Evolutionary conservation across 1,140 invertebrate genomes (phyloP).

Genomic region (Ips nitidus): DNA sequence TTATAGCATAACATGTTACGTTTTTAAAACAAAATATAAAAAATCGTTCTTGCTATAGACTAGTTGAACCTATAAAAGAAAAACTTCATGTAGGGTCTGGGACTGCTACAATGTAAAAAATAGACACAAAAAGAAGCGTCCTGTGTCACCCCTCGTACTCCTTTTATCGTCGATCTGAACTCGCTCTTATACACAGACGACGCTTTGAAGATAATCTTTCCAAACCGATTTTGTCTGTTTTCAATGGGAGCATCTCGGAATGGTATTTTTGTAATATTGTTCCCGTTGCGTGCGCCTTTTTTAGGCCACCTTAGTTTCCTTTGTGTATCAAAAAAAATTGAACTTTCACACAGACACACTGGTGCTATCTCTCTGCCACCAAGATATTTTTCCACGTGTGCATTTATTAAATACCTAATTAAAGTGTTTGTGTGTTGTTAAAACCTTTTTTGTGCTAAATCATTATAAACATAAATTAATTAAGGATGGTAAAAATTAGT

Average conservation of each 20-base stretch:
- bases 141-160: slow-evolving; percentile 27
- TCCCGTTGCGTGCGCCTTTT: slow-evolving; percentile 28
- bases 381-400: no score
- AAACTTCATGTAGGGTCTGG: neutral
- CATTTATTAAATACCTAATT: no score
- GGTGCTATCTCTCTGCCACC: neutral
- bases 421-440: no score
- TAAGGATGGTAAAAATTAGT: no score
- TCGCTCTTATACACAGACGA: slow-evolving; percentile 17
- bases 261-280: slow-evolving; percentile 34
- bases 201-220: slow-evolving; percentile 42
- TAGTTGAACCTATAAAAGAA: no score
- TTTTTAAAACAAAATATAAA: no score
- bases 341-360: slow-evolving; percentile 6
- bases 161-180: slow-evolving; percentile 37
- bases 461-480: no score
- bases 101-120: slow-evolving; percentile 2
- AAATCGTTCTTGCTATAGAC: no score
- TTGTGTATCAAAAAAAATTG: neutral
- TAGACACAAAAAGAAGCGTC: slow-evolving; percentile 22
- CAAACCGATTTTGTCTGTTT: slow-evolving; percentile 44
- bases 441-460: no score
- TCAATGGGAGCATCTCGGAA: slow-evolving; percentile 38
- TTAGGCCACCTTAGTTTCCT: slow-evolving; percentile 10
- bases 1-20: no score